Percentiles rank a stretch among this genome's conserved stretches.
Evolutionary conservation across 1,140 invertebrate genomes (phyloP).

Genomic region (Anthonomus grandis): DNA sequence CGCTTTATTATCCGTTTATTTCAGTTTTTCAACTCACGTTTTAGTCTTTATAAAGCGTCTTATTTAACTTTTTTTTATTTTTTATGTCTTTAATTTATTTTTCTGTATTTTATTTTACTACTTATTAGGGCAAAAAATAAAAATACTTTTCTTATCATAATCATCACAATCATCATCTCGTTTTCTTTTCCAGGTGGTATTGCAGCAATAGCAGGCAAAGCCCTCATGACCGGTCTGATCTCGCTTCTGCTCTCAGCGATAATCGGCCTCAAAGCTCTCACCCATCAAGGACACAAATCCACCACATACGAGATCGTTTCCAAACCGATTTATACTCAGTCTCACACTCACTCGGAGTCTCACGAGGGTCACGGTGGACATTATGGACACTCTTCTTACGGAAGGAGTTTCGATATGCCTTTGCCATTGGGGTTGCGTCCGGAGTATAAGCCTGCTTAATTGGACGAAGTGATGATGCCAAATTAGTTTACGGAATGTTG

Average conservation of each 20-base stretch:
- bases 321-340: constrained; percentile 71
- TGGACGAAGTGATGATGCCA: constrained; percentile 14
- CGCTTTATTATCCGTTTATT: too few species aligned
- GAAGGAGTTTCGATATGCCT: constrained; percentile 48
- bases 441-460: constrained; percentile 37
- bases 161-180: too few species aligned
- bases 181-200: constrained; percentile 59
- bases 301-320: constrained; percentile 82
- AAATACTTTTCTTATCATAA: not conserved
- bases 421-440: constrained; percentile 44
- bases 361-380: constrained; percentile 56
- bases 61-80: too few species aligned
- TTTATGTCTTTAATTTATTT: too few species aligned
- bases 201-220: constrained; percentile 75
- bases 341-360: constrained; percentile 67
- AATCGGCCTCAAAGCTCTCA: constrained; percentile 69
- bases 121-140: not conserved
- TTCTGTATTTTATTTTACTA: too few species aligned
- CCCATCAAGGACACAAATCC: constrained; percentile 63
- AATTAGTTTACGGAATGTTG: constrained; percentile 1
- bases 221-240: constrained; percentile 77
- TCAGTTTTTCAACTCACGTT: too few species aligned
- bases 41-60: too few species aligned
- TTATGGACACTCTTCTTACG: constrained; percentile 57
- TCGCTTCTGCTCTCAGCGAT: constrained; percentile 73